Conservation (phyloP, 2,888 invertebrate genomes). For the Andrena bicolor region DNA sequence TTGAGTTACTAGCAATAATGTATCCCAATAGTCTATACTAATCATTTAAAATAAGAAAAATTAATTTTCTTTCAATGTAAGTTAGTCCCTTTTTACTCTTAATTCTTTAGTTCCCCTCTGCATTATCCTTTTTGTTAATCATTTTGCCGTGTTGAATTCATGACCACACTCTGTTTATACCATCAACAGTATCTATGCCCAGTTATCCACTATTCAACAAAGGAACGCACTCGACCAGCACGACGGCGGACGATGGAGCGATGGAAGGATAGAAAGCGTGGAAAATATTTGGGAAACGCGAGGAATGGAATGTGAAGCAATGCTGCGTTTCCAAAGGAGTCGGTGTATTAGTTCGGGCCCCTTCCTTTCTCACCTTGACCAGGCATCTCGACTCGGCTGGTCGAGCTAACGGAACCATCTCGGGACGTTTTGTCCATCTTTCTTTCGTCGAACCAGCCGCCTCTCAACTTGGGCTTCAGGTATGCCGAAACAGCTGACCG, state of each 20-base stretch:
- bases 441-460: conserved; percentile 50
- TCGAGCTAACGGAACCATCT: conserved; percentile 68
- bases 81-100: too few species aligned
- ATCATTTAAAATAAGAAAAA: too few species aligned
- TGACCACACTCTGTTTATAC: too few species aligned
- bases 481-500: conserved; percentile 69
- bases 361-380: conserved; percentile 50
- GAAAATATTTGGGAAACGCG: conserved; percentile 33
- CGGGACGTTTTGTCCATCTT: conserved; percentile 62
- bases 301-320: conserved; percentile 12
- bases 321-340: conserved; percentile 33
- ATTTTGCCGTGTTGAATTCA: too few species aligned
- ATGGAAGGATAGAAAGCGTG: conserved; percentile 3
- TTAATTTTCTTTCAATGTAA: too few species aligned
- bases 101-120: too few species aligned
- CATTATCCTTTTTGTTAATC: too few species aligned
- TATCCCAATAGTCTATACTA: too few species aligned
- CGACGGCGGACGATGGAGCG: neutral
- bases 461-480: conserved; percentile 29
- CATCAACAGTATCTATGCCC: too few species aligned
- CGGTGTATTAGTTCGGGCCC: conserved; percentile 34
- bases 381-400: conserved; percentile 57
- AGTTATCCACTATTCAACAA: neutral
- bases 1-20: too few species aligned
- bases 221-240: neutral